Conservation (phyloP, 1,140 invertebrate species). For the Heliconius hewitsoni region DNA sequence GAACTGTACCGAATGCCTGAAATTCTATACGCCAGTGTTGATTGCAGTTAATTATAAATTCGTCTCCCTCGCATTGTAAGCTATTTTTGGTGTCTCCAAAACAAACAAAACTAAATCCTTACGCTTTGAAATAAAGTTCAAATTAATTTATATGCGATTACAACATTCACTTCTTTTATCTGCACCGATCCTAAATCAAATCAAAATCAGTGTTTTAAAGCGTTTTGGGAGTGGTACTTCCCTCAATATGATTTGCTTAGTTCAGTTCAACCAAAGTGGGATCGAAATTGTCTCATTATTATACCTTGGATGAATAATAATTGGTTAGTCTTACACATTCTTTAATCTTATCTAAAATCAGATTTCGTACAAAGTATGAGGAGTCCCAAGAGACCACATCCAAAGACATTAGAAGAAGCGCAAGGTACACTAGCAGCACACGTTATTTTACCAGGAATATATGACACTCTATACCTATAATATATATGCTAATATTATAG, state of each 20-base stretch:
- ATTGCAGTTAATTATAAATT: slow-evolving; percentile 81
- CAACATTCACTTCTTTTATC: slow-evolving; percentile 63
- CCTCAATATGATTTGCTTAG: slow-evolving; percentile 68
- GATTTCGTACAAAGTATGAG: too few relatives aligned
- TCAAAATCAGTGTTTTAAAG: slow-evolving; percentile 67
- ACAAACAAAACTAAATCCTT: neutral
- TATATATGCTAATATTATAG: too few relatives aligned
- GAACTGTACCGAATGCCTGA: slow-evolving; percentile 60
- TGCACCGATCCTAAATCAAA: slow-evolving; percentile 68
- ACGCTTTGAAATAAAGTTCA: slow-evolving; percentile 30
- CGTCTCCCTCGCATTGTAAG: slow-evolving; percentile 74
- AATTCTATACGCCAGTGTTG: slow-evolving; percentile 80
- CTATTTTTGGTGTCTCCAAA: slow-evolving; percentile 54
- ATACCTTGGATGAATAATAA: neutral
- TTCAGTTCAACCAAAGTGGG: slow-evolving; percentile 36
- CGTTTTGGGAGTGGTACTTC: slow-evolving; percentile 72
- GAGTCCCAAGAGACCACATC: too few relatives aligned
- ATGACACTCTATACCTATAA: too few relatives aligned
- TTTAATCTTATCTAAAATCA: too few relatives aligned
- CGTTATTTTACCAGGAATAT: too few relatives aligned
- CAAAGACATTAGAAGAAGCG: too few relatives aligned
- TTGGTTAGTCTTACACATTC: neutral
- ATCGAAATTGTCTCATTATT: neutral
- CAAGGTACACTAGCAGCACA: too few relatives aligned
- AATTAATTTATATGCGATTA: slow-evolving; percentile 33